Percentiles rank a stretch among this genome's conserved stretches.
phyloP scores from a whole-genome alignment of 2,113 vertebrate genomes.

The Sturnus vulgaris region DNA sequence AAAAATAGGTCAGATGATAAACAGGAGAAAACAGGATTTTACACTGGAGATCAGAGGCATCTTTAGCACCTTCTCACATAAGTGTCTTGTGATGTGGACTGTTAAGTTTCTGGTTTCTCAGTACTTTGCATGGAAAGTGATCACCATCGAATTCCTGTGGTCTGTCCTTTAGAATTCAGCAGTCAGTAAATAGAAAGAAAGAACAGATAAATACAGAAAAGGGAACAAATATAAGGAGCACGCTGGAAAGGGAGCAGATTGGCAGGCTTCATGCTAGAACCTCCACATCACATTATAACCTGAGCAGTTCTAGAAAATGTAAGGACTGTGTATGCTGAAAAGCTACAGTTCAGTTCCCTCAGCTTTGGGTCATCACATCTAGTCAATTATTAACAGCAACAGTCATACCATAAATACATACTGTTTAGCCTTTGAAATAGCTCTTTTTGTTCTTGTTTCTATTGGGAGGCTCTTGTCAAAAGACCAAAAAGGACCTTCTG shows the following conservation, averaged over 20 bases:
- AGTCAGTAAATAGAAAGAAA: neutral
- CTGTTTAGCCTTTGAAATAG: neutral
- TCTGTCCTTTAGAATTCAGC: neutral
- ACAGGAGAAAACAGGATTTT: neutral
- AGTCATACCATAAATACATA: neutral
- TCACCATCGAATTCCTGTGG: neutral
- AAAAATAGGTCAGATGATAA: neutral
- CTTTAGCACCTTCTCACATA: neutral
- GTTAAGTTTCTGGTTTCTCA: neutral
- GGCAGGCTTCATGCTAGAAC: neutral
- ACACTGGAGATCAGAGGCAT: neutral
- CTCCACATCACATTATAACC: neutral
- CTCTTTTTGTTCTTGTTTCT: neutral
- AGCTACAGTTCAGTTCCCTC: neutral
- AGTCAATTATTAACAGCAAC: neutral
- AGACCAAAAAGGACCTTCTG: neutral
- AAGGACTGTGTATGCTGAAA: neutral
- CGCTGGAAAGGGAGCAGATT: neutral
- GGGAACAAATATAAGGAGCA: neutral
- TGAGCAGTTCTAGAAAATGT: neutral
- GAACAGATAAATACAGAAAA: neutral
- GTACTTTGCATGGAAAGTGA: neutral
- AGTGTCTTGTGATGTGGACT: neutral
- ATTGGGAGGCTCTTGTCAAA: neutral
- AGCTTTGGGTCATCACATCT: neutral